Evolutionary conservation across 2,888 invertebrate species (phyloP).

Genomic region (Odontomyia ornata): DNA sequence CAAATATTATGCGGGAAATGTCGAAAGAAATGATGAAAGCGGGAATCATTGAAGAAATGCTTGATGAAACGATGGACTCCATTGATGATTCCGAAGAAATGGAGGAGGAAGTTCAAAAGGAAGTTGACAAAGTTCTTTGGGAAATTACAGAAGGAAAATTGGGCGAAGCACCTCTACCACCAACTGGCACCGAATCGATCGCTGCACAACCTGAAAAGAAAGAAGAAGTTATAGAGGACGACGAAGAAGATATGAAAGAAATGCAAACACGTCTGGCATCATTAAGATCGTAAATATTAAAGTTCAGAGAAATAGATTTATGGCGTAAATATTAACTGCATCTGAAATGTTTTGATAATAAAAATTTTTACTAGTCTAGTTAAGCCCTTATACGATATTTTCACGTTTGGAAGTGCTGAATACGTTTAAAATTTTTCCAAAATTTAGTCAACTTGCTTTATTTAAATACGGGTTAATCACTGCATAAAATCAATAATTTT

Average conservation of each 20-base stretch:
- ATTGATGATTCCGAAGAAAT: constrained; percentile 93
- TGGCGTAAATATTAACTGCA: background rate
- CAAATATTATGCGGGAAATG: constrained; percentile 95
- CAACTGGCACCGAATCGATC: constrained; percentile 70
- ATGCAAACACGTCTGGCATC: constrained; percentile 92
- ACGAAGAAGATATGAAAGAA: constrained; percentile 82
- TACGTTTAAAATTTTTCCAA: too few relatives aligned
- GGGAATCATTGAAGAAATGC: constrained; percentile 98
- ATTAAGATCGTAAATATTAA: constrained; percentile 76
- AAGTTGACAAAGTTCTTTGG: constrained; percentile 92
- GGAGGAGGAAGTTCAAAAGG: constrained; percentile 94
- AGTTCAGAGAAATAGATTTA: background rate
- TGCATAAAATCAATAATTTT: too few relatives aligned
- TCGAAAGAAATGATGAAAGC: constrained; percentile 99
- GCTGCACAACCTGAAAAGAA: constrained; percentile 63
- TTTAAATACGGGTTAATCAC: too few relatives aligned
- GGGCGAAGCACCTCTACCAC: constrained; percentile 88
- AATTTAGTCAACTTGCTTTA: too few relatives aligned
- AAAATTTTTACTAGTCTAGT: too few relatives aligned
- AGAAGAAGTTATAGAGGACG: constrained; percentile 63
- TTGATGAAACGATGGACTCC: constrained; percentile 95
- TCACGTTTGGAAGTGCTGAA: too few relatives aligned
- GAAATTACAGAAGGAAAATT: constrained; percentile 91
- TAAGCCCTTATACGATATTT: too few relatives aligned
- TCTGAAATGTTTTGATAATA: constrained; percentile 2